Conservation (phyloP, 2,113 vertebrate genomes). For the Plecotus auritus region DNA sequence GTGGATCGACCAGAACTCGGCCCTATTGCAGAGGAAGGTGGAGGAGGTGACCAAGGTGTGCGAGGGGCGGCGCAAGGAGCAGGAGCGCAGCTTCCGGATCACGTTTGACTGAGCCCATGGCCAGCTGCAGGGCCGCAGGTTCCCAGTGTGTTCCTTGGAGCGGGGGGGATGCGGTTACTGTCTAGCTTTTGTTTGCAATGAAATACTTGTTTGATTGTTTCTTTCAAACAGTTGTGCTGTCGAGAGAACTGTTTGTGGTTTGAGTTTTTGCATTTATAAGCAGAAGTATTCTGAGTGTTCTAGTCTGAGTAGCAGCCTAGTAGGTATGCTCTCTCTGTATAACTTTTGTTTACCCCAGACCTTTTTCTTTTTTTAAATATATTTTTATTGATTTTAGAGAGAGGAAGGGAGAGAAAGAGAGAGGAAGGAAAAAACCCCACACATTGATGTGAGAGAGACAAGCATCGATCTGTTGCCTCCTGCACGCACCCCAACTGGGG, state of each 20-base stretch:
- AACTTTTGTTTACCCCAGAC: background rate
- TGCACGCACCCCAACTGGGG: background rate
- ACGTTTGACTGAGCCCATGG: constrained; percentile 81
- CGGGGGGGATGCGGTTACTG: fast-evolving
- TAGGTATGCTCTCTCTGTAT: background rate
- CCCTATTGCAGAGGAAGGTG: constrained; percentile 92
- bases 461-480: background rate
- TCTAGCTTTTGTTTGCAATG: background rate
- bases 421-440: too few relatives aligned
- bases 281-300: background rate
- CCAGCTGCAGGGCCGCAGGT: too few relatives aligned
- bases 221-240: background rate
- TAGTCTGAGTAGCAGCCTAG: background rate
- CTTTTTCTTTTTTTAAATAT: background rate
- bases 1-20: constrained; percentile 97
- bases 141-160: fast-evolving
- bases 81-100: constrained; percentile 92
- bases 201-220: background rate
- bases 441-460: background rate
- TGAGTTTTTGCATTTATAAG: background rate
- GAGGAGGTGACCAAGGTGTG: constrained; percentile 94
- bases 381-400: background rate
- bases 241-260: background rate
- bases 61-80: constrained; percentile 93
- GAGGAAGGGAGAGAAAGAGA: too few relatives aligned